These are phyloP conservation scores for Brachionus plicatilis DNA, from an alignment of 1,140 invertebrate genomes.

Conservation along the genomic window DNA sequence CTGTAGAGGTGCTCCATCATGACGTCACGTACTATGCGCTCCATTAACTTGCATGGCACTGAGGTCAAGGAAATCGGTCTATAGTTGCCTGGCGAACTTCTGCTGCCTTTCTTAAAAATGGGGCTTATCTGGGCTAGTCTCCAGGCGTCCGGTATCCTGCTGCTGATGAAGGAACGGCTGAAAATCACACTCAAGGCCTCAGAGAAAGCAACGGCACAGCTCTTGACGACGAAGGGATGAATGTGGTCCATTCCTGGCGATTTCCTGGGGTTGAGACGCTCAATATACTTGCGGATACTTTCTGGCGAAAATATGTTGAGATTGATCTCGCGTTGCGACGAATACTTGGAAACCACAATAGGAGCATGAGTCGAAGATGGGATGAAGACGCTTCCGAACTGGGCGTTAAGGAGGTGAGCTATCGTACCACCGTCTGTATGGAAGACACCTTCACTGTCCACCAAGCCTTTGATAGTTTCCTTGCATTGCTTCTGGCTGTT, in stretches of 20 bases:
- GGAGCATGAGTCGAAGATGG: not conserved
- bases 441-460: not conserved
- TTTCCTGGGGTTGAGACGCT: not conserved
- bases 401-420: not conserved
- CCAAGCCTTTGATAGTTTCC: not conserved
- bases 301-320: not conserved
- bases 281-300: not conserved
- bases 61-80: too few relatives aligned
- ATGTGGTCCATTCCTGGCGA: not conserved
- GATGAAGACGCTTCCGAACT: not conserved
- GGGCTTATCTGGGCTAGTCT: not conserved
- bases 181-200: not conserved
- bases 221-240: not conserved
- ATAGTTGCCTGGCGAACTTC: too few relatives aligned
- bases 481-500: not conserved
- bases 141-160: not conserved
- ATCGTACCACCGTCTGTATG: not conserved
- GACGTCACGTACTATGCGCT: not conserved
- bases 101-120: conserved; percentile 18
- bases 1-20: not conserved
- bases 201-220: not conserved
- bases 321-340: not conserved
- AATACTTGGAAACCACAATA: not conserved
- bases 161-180: not conserved
- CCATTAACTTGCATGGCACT: too few relatives aligned